Percentiles rank a stretch among this genome's conserved stretches.
Conservation (phyloP, 2,113 vertebrate species). For the Anseranas semipalmata region DNA sequence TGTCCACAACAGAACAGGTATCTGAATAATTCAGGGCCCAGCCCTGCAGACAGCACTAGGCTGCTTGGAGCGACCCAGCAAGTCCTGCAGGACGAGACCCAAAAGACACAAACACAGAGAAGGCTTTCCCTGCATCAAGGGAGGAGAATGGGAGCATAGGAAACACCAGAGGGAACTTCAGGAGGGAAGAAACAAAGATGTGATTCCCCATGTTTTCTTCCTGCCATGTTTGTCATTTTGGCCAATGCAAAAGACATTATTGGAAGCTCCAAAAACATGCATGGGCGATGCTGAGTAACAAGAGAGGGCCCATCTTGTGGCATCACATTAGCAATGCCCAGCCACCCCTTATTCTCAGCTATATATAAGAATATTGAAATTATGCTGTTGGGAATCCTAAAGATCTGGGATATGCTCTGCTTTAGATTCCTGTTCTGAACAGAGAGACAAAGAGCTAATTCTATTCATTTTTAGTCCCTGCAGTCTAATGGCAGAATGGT, state of each 20-base stretch:
- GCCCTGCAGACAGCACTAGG: neutral
- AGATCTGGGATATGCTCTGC: neutral
- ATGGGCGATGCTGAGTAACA: neutral
- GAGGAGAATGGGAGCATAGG: neutral
- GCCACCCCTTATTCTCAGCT: neutral
- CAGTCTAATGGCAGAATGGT: neutral
- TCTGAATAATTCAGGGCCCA: neutral
- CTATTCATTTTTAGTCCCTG: neutral
- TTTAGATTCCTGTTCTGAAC: neutral
- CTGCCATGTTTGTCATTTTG: neutral
- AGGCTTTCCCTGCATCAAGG: fast-evolving
- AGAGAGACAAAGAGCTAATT: neutral
- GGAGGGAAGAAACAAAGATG: neutral
- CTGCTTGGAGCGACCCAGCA: neutral
- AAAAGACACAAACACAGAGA: neutral
- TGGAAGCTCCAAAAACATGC: neutral
- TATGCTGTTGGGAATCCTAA: neutral
- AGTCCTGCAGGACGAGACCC: neutral
- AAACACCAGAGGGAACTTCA: neutral
- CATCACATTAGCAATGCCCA: neutral
- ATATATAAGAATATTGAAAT: neutral
- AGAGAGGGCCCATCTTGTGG: neutral
- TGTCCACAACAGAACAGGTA: neutral
- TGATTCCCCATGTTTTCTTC: neutral
- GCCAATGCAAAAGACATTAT: neutral